These are phyloP conservation scores for Scaptodrosophila lebanonensis DNA, from an alignment of 1,140 invertebrate species.

Conservation along the genomic window DNA sequence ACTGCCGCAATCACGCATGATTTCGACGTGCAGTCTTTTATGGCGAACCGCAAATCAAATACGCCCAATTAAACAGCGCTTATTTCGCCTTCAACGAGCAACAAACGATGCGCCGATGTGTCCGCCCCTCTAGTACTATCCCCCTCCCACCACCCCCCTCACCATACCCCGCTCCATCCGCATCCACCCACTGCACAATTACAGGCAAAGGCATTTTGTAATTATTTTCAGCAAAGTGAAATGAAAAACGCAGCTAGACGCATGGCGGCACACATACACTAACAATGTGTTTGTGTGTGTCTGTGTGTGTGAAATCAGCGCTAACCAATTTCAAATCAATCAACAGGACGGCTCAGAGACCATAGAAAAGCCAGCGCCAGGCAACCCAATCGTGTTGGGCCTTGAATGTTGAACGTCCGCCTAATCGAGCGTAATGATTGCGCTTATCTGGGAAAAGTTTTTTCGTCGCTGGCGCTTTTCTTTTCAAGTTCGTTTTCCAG, in stretches of 20 bases:
- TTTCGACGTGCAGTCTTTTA: slow-evolving; percentile 39
- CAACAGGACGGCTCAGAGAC: slow-evolving; percentile 32
- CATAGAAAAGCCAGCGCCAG: slow-evolving; percentile 3
- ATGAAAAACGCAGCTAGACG: slow-evolving; percentile 10
- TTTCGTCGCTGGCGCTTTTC: background rate
- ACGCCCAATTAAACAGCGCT: slow-evolving; percentile 64
- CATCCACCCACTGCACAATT: too few relatives aligned
- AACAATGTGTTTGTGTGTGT: too few relatives aligned
- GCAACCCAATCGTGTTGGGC: slow-evolving; percentile 42
- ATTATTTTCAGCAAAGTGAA: slow-evolving; percentile 56
- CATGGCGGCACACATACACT: slow-evolving; percentile 4
- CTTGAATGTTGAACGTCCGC: too few relatives aligned
- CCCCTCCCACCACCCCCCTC: too few relatives aligned
- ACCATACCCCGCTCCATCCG: too few relatives aligned
- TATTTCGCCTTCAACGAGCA: slow-evolving; percentile 19
- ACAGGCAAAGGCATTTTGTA: slow-evolving; percentile 21
- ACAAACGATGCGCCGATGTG: slow-evolving; percentile 16
- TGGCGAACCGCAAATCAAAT: slow-evolving; percentile 64
- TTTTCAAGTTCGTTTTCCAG: slow-evolving; percentile 23
- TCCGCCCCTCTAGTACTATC: too few relatives aligned
- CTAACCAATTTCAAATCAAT: slow-evolving; percentile 74
- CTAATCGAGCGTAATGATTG: slow-evolving; percentile 73
- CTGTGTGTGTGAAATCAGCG: slow-evolving; percentile 73
- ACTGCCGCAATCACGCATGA: slow-evolving; percentile 46
- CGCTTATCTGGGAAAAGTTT: slow-evolving; percentile 49